Percentiles rank a stretch among this genome's conserved stretches.
phyloP scores from a whole-genome alignment of 2,888 invertebrate genomes.

The Orchestes rusci region DNA sequence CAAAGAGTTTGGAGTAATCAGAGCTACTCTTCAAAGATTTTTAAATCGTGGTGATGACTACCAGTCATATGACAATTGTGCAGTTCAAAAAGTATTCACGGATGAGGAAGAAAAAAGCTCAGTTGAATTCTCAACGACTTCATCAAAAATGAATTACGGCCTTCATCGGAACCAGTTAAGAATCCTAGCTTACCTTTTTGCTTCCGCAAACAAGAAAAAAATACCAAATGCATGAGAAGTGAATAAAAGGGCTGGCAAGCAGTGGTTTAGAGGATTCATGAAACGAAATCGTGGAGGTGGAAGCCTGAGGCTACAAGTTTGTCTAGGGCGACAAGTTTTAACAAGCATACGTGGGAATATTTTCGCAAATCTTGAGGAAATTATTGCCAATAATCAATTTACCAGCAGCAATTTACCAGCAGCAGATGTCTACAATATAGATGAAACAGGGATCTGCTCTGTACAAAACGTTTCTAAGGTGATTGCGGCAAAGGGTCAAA shows the following conservation, averaged over 20 bases:
- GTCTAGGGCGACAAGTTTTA: background rate
- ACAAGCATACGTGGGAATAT: background rate
- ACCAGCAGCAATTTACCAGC: conserved; percentile 12
- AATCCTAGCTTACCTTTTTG: background rate
- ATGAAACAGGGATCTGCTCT: conserved; percentile 31
- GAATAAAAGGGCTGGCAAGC: background rate
- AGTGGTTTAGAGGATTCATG: conserved; percentile 1
- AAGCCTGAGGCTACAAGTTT: conserved; percentile 1
- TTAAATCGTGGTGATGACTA: conserved; percentile 7
- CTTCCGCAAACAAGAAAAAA: background rate
- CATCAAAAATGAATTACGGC: conserved; percentile 1
- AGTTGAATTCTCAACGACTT: background rate
- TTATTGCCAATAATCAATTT: conserved; percentile 2
- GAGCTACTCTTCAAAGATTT: background rate
- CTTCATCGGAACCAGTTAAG: conserved; percentile 1
- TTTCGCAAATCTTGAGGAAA: background rate
- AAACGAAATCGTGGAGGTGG: background rate
- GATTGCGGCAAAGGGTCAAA: conserved; percentile 28
- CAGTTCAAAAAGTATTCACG: background rate
- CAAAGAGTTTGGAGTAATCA: background rate
- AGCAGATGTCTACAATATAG: conserved; percentile 29
- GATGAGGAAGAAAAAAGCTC: background rate
- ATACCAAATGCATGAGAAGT: background rate
- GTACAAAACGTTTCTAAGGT: conserved; percentile 31
- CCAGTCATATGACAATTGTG: conserved; percentile 7